A percentile compares a stretch with the other conserved stretches of the same genome.
Evolutionary conservation across 1,140 invertebrate species (phyloP).

Genomic region (Megalonaias nervosa): DNA sequence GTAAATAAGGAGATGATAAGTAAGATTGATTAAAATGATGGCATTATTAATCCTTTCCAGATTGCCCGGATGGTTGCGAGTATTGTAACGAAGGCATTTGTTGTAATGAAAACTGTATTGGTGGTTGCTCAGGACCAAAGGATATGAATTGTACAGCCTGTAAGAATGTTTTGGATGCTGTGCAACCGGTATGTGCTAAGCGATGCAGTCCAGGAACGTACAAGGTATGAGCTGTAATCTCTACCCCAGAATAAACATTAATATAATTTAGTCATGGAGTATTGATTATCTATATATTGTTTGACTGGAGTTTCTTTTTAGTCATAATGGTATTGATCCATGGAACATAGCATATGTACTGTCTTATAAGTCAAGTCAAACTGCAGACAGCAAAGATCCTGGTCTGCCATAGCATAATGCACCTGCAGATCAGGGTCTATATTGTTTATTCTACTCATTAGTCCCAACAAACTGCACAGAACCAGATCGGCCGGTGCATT

Average conservation of each 20-base stretch:
- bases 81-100: slow-evolving; percentile 72
- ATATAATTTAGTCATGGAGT: neutral
- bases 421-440: too few relatives aligned
- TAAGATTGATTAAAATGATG: too few relatives aligned
- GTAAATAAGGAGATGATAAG: neutral
- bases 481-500: too few relatives aligned
- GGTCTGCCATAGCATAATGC: too few relatives aligned
- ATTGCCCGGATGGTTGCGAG: neutral
- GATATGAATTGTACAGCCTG: slow-evolving; percentile 82
- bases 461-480: too few relatives aligned
- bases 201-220: slow-evolving; percentile 82
- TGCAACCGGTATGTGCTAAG: slow-evolving; percentile 75
- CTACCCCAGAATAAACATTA: neutral
- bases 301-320: neutral
- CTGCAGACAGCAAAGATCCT: too few relatives aligned
- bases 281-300: neutral
- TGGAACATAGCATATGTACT: too few relatives aligned
- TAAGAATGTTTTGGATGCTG: slow-evolving; percentile 74
- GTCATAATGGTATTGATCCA: neutral
- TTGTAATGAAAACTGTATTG: slow-evolving; percentile 86
- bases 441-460: too few relatives aligned
- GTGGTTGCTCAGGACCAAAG: slow-evolving; percentile 81
- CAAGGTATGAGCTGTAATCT: slow-evolving; percentile 67
- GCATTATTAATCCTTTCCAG: too few relatives aligned
- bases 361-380: too few relatives aligned